phyloP scores from a whole-genome alignment of 2,113 vertebrate genomes.

The Stigmatopora nigra region DNA sequence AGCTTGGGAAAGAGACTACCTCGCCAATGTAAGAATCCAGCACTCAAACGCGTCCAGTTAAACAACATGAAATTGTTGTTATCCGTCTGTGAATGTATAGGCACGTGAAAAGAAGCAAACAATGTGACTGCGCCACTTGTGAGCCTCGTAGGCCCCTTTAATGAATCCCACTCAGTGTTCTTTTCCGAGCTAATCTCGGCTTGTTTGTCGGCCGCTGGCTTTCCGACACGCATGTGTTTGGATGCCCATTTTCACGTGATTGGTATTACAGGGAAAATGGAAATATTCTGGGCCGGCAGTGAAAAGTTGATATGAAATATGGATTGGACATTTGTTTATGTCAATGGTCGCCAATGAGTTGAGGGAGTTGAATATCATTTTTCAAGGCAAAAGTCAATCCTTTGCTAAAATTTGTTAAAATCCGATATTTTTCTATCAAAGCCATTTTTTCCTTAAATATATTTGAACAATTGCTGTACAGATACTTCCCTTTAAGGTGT shows the following conservation, averaged over 20 bases:
- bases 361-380: too few species aligned
- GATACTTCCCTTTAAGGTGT: rapidly evolving
- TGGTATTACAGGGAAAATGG: background rate
- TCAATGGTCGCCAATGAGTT: too few species aligned
- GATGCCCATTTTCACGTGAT: conserved; percentile 33
- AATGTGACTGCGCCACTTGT: conserved; percentile 25
- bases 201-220: conserved; percentile 21
- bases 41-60: background rate
- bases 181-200: conserved; percentile 42
- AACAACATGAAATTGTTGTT: too few species aligned
- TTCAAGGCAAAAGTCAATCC: too few species aligned
- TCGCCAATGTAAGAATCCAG: conserved; percentile 76
- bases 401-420: too few species aligned
- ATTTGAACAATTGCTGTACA: too few species aligned
- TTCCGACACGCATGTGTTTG: conserved; percentile 15
- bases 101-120: conserved; percentile 34
- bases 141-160: conserved; percentile 29
- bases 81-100: conserved; percentile 16
- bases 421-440: too few species aligned
- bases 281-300: too few species aligned
- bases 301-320: too few species aligned
- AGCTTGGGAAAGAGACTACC: conserved; percentile 80
- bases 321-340: too few species aligned
- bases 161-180: conserved; percentile 34
- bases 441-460: too few species aligned